Conservation (phyloP, 2,797 vertebrate species). For the Lutjanus argentimaculatus region DNA sequence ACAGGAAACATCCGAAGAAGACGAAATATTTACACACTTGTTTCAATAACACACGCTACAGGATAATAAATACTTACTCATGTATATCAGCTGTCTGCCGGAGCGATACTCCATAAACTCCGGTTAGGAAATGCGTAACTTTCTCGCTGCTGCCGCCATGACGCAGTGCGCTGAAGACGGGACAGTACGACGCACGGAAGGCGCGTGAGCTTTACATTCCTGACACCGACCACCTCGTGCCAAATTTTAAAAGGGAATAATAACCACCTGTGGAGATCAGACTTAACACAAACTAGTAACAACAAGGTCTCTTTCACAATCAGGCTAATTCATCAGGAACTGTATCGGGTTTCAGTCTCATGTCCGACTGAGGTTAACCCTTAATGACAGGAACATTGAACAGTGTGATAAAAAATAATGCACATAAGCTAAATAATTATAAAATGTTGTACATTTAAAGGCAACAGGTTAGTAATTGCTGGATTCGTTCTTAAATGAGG, state of each 20-base stretch:
- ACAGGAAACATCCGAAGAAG: slow-evolving; percentile 31
- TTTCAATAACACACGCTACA: background rate
- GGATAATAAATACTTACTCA: slow-evolving; percentile 45
- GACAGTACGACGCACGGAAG: background rate
- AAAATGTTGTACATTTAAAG: background rate
- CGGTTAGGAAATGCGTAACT: slow-evolving; percentile 57
- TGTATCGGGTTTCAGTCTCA: slow-evolving; percentile 68
- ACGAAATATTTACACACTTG: background rate
- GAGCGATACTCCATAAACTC: slow-evolving; percentile 14
- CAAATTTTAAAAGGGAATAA: background rate
- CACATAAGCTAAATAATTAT: background rate
- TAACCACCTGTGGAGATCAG: slow-evolving; percentile 1
- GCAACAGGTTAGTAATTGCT: background rate
- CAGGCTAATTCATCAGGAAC: slow-evolving; percentile 35
- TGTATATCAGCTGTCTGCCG: background rate
- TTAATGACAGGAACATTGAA: slow-evolving; percentile 1
- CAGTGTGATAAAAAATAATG: background rate
- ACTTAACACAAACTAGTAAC: background rate
- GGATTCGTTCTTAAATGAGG: background rate
- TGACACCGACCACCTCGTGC: background rate
- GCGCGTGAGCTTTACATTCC: slow-evolving; percentile 9
- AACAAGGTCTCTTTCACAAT: background rate
- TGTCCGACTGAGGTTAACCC: slow-evolving; percentile 74
- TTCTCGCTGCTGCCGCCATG: slow-evolving; percentile 50
- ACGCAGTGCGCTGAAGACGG: slow-evolving; percentile 53